These are phyloP conservation scores for Remorina albescens DNA, from an alignment of 2,797 vertebrate genomes.

Conservation along the genomic window DNA sequence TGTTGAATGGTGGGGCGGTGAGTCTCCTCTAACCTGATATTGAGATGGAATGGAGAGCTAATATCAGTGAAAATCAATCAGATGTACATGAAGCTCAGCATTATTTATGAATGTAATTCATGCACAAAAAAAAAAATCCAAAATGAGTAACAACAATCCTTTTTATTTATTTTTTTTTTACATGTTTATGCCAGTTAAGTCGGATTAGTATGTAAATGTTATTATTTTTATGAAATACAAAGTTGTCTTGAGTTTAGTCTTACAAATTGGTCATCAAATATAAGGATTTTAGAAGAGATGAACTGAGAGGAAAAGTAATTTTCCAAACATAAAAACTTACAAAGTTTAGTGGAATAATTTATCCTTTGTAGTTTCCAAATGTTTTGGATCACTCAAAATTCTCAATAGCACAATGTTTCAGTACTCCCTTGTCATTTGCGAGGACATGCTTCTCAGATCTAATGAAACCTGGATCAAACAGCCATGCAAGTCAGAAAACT, in stretches of 20 bases:
- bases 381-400: conserved; percentile 7
- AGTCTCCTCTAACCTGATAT: conserved; percentile 47
- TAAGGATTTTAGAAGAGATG: not conserved
- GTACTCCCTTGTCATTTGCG: not conserved
- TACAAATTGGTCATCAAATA: conserved; percentile 7
- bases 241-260: not conserved
- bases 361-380: not conserved
- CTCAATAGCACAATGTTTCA: conserved; percentile 8
- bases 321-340: conserved; percentile 6
- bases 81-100: not conserved
- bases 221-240: conserved; percentile 1
- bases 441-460: conserved; percentile 15
- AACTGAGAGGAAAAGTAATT: not conserved
- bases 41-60: conserved; percentile 38
- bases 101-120: not conserved
- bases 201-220: not conserved
- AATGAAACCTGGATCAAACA: conserved; percentile 25
- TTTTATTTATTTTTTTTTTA: conserved; percentile 6
- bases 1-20: conserved; percentile 39
- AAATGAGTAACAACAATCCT: not conserved
- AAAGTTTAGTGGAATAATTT: conserved; percentile 1
- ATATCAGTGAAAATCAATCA: not conserved
- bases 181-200: not conserved
- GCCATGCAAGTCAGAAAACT: not conserved
- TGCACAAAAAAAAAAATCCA: not conserved